Evolutionary conservation across 2,113 vertebrate genomes (phyloP).

Genomic region (Lophura nycthemera): DNA sequence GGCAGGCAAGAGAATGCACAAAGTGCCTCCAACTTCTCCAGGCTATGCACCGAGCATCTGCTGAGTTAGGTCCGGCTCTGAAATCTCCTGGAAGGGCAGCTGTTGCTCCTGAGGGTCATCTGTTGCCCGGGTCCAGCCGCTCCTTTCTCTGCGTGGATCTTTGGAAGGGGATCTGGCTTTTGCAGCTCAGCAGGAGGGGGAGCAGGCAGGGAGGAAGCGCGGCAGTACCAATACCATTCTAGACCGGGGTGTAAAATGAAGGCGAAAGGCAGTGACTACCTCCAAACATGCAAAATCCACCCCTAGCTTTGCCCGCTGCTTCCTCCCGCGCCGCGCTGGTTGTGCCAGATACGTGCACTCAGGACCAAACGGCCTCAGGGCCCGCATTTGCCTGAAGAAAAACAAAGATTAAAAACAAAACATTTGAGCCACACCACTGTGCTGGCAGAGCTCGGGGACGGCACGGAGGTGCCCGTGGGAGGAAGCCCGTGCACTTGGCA

Average conservation of each 20-base stretch:
- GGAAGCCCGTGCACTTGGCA: rapidly evolving
- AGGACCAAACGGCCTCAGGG: slow-evolving; percentile 38
- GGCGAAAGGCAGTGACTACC: slow-evolving; percentile 16
- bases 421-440: slow-evolving; percentile 43
- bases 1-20: slow-evolving; percentile 51
- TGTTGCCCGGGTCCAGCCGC: not conserved
- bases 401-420: not conserved
- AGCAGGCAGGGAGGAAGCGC: not conserved
- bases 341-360: not conserved
- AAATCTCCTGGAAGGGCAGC: not conserved
- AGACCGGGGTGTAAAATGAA: not conserved
- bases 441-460: not conserved
- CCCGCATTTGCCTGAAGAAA: slow-evolving; percentile 28
- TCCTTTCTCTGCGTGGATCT: not conserved
- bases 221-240: not conserved
- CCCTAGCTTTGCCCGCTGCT: slow-evolving; percentile 1
- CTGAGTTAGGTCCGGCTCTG: slow-evolving; percentile 18
- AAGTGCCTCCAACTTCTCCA: slow-evolving; percentile 69
- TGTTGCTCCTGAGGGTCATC: not conserved
- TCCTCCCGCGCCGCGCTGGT: not conserved
- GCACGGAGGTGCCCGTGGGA: not conserved
- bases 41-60: slow-evolving; percentile 54
- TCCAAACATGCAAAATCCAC: not conserved
- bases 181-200: not conserved
- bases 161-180: not conserved